Percentiles rank a stretch among this genome's conserved stretches.
phyloP scores from a whole-genome alignment of 2,797 vertebrate species.

The Enoplosus armatus region DNA sequence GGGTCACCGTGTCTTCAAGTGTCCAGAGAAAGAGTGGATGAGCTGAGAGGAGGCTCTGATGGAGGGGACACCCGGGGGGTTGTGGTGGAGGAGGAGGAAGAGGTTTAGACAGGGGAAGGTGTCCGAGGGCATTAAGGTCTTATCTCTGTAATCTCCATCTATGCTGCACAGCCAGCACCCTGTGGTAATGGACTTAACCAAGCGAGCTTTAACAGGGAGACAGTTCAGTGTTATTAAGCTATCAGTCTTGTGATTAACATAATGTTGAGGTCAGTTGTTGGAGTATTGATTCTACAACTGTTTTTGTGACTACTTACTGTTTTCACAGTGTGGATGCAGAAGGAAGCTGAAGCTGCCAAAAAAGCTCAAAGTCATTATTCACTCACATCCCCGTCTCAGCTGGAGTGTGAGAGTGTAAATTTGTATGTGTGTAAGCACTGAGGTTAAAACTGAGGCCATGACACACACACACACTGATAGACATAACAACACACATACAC shows the following conservation, averaged over 20 bases:
- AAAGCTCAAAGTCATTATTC: constrained; percentile 5
- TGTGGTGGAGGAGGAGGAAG: constrained; percentile 24
- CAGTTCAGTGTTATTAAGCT: not conserved
- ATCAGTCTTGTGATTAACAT: not conserved
- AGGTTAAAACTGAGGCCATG: not conserved
- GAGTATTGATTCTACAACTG: not conserved
- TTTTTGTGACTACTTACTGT: not conserved
- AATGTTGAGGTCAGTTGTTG: constrained; percentile 16
- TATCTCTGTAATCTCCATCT: constrained; percentile 82
- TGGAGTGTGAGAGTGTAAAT: not conserved
- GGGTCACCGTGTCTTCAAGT: constrained; percentile 44
- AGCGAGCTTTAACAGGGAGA: constrained; percentile 56
- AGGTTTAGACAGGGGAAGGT: constrained; percentile 53
- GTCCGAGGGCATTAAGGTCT: constrained; percentile 79
- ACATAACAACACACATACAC: not conserved
- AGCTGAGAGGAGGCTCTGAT: constrained; percentile 38
- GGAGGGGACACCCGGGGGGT: constrained; percentile 20
- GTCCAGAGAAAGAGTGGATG: constrained; percentile 54
- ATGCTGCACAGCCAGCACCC: constrained; percentile 78
- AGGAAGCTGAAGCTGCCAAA: not conserved
- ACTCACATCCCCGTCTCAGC: not conserved
- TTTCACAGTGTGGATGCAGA: not conserved
- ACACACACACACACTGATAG: constrained; percentile 6
- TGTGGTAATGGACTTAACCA: constrained; percentile 77
- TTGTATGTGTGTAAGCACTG: not conserved